Conservation (phyloP, 2,888 invertebrate genomes). For the Hedya salicella region DNA sequence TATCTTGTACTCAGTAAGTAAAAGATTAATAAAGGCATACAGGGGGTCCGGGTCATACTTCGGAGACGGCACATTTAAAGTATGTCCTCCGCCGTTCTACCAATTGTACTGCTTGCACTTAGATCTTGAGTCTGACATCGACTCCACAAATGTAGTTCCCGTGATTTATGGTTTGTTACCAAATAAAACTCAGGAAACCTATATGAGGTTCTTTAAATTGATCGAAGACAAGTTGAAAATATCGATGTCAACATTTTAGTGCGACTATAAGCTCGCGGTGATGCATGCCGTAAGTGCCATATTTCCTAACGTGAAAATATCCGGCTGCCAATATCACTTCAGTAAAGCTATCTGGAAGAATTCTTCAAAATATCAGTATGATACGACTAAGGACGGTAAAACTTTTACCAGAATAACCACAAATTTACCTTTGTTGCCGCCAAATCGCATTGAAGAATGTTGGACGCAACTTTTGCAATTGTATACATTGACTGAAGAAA, state of each 20-base stretch:
- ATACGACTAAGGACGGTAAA: not conserved
- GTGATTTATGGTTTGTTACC: conserved; percentile 38
- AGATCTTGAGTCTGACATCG: conserved; percentile 26
- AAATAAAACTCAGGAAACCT: conserved; percentile 35
- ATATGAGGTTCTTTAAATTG: conserved; percentile 20
- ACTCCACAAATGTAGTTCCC: conserved; percentile 40
- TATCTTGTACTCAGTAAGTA: conserved; percentile 11
- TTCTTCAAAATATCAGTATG: not conserved
- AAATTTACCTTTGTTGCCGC: not conserved
- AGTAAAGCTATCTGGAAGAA: conserved; percentile 1
- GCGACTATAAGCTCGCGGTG: conserved; percentile 1
- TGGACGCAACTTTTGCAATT: conserved; percentile 1
- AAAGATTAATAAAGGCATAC: conserved; percentile 12
- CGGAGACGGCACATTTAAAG: not conserved
- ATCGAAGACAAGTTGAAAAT: conserved; percentile 18
- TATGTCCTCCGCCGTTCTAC: conserved; percentile 7
- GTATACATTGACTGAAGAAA: not conserved
- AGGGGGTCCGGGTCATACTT: conserved; percentile 1
- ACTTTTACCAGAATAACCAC: not conserved
- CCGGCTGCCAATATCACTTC: not conserved
- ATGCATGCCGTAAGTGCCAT: not conserved
- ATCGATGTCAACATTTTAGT: not conserved
- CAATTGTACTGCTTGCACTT: conserved; percentile 29
- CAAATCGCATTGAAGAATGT: conserved; percentile 3
- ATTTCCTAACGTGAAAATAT: not conserved